A percentile compares a stretch with the other conserved stretches of the same genome.
These are phyloP conservation scores for Lasiommata megera DNA, from an alignment of 2,888 invertebrate species.

Conservation along the genomic window DNA sequence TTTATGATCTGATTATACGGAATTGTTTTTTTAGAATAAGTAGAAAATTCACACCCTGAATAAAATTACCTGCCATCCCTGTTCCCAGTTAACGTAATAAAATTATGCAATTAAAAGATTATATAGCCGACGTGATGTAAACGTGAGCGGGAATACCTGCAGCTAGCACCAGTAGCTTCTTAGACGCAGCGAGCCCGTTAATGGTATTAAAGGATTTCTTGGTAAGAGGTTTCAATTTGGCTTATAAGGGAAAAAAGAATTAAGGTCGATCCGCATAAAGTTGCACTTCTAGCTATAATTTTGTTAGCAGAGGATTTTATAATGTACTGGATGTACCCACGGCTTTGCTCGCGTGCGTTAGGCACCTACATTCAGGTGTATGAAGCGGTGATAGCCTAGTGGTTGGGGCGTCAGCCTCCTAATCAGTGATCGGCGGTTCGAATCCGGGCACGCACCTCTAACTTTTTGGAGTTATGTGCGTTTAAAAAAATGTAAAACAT, in stretches of 20 bases:
- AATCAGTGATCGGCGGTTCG: too few relatives aligned
- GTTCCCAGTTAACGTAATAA: constrained; percentile 17
- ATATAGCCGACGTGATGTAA: constrained; percentile 23
- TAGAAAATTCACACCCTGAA: too few relatives aligned
- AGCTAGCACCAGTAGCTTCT: constrained; percentile 21
- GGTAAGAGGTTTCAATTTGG: constrained; percentile 52
- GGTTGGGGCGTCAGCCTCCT: too few relatives aligned
- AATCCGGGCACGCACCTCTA: too few relatives aligned
- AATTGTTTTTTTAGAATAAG: too few relatives aligned
- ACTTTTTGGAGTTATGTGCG: too few relatives aligned
- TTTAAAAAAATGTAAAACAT: too few relatives aligned
- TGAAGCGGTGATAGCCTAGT: too few relatives aligned
- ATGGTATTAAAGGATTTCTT: constrained; percentile 45
- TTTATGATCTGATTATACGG: too few relatives aligned
- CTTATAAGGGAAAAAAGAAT: constrained; percentile 3
- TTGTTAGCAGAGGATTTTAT: background rate
- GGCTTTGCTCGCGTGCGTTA: too few relatives aligned
- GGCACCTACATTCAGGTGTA: too few relatives aligned
- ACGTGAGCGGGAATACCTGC: constrained; percentile 26
- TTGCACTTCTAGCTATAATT: background rate
- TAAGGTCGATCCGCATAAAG: background rate
- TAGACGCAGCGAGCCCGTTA: constrained; percentile 30
- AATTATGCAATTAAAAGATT: constrained; percentile 30
- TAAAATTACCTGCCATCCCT: background rate
- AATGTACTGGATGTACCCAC: background rate